phyloP scores from a whole-genome alignment of 2,113 vertebrate species.

The Hydrolagus affinis region DNA sequence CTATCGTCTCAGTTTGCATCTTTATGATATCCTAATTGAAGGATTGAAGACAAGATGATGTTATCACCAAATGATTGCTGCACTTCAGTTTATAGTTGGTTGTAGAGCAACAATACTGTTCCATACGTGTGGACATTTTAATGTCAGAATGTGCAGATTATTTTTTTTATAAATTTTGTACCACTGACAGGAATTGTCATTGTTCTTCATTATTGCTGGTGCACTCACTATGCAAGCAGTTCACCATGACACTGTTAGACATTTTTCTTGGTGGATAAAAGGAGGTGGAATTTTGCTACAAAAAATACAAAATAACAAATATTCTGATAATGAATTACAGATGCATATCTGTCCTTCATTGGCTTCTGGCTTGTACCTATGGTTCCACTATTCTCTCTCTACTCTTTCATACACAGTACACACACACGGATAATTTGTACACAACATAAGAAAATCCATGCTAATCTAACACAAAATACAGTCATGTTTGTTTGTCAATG shows the following conservation, averaged over 20 bases:
- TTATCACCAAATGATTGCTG: neutral
- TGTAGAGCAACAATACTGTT: neutral
- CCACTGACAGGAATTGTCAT: neutral
- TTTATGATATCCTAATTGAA: neutral
- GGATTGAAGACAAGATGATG: neutral
- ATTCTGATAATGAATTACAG: neutral
- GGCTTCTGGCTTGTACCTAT: neutral
- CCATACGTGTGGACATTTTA: neutral
- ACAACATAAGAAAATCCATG: neutral
- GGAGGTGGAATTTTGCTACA: neutral
- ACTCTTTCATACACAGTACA: too few species aligned
- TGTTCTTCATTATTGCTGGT: neutral
- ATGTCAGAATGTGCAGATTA: neutral
- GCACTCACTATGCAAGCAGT: too few species aligned
- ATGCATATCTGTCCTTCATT: neutral
- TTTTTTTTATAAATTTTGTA: neutral
- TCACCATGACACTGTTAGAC: neutral
- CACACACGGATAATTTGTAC: neutral
- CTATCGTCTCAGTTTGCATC: neutral
- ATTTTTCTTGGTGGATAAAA: neutral
- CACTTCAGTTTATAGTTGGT: neutral
- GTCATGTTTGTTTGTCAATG: too few species aligned
- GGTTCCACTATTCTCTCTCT: neutral
- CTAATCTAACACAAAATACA: neutral
- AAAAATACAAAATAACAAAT: neutral